phyloP scores from a whole-genome alignment of 2,797 vertebrate genomes.

The Tachyglossus aculeatus region DNA sequence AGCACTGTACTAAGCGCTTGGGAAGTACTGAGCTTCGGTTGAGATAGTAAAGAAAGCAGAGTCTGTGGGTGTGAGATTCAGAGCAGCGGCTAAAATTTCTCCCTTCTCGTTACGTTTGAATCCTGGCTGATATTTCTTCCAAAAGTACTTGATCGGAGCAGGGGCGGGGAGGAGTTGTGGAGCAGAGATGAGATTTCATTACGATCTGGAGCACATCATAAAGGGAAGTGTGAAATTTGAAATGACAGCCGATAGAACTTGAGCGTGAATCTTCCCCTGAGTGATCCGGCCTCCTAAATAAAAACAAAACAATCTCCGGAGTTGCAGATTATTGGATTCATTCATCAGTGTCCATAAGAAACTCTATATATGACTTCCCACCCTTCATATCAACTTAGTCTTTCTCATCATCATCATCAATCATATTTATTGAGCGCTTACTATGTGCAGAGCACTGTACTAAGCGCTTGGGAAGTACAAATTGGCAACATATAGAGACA shows the following conservation, averaged over 20 bases:
- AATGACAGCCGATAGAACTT: constrained; percentile 20
- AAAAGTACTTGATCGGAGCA: constrained; percentile 38
- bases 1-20: too few relatives aligned
- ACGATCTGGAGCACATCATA: constrained; percentile 23
- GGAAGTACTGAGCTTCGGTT: neutral
- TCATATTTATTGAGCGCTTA: too few relatives aligned
- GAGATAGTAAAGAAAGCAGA: neutral
- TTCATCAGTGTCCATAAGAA: too few relatives aligned
- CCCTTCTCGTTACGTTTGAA: neutral
- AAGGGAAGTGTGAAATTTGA: constrained; percentile 13
- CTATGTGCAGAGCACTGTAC: too few relatives aligned
- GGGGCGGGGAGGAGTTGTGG: constrained; percentile 20
- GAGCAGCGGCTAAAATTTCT: neutral
- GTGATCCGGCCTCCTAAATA: constrained; percentile 13
- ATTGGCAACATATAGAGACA: too few relatives aligned
- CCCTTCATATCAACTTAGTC: too few relatives aligned
- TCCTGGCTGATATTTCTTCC: constrained; percentile 7
- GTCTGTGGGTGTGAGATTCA: neutral
- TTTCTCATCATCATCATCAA: too few relatives aligned
- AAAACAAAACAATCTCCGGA: constrained; percentile 5
- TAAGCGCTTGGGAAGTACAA: too few relatives aligned
- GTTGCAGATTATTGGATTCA: neutral
- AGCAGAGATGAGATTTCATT: constrained; percentile 41
- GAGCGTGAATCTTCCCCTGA: neutral
- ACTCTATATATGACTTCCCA: too few relatives aligned